Evolutionary conservation across 2,888 invertebrate species (phyloP).

Genomic region (Operophtera brumata): DNA sequence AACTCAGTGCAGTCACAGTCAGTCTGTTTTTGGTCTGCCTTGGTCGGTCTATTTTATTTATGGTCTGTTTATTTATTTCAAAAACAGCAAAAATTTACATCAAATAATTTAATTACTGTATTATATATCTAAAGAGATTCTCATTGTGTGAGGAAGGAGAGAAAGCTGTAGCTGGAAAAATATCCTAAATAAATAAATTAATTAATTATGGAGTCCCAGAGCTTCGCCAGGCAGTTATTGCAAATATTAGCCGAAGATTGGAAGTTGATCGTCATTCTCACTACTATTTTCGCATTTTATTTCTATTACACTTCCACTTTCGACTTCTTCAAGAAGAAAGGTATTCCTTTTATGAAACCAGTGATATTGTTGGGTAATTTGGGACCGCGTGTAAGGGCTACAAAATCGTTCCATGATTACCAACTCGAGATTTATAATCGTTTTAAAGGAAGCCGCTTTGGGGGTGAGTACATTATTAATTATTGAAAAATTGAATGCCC

Average conservation of each 20-base stretch:
- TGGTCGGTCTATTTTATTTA: too few relatives aligned
- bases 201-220: slow-evolving; percentile 43
- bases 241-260: slow-evolving; percentile 58
- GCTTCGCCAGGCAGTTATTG: slow-evolving; percentile 46
- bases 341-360: slow-evolving; percentile 68
- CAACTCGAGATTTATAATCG: slow-evolving; percentile 68
- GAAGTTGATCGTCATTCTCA: slow-evolving; percentile 57
- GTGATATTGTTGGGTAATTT: slow-evolving; percentile 74
- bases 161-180: too few relatives aligned
- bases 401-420: slow-evolving; percentile 70
- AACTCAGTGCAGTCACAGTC: too few relatives aligned
- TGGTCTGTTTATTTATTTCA: too few relatives aligned
- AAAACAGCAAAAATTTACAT: too few relatives aligned
- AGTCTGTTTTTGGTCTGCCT: too few relatives aligned
- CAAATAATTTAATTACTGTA: too few relatives aligned
- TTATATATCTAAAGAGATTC: too few relatives aligned
- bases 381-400: slow-evolving; percentile 61
- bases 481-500: too few relatives aligned
- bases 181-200: too few relatives aligned
- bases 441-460: slow-evolving; percentile 70
- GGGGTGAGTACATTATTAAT: slow-evolving; percentile 56
- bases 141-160: too few relatives aligned
- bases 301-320: slow-evolving; percentile 70
- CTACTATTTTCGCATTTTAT: slow-evolving; percentile 56
- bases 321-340: slow-evolving; percentile 70